These are phyloP conservation scores for Callosobruchus maculatus DNA, from an alignment of 2,888 invertebrate species.

Conservation along the genomic window DNA sequence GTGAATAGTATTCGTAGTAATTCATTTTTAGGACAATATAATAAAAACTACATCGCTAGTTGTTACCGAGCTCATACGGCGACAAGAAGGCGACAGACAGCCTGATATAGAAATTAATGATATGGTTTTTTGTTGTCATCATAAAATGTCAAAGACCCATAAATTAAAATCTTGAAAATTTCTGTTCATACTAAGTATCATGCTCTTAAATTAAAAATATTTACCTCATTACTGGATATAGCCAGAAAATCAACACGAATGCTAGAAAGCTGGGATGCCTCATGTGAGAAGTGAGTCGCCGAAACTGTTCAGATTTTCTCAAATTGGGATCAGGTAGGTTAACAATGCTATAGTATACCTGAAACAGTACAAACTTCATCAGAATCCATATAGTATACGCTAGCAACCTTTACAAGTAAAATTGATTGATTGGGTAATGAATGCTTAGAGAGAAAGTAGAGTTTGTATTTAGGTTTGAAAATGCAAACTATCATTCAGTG, in stretches of 20 bases:
- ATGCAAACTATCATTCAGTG: too few relatives aligned
- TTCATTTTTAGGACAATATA: background rate
- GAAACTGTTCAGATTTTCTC: slow-evolving; percentile 55
- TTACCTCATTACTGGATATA: slow-evolving; percentile 59
- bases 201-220: slow-evolving; percentile 11
- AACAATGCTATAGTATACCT: slow-evolving; percentile 56
- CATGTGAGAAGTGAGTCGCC: slow-evolving; percentile 55
- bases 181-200: too few relatives aligned
- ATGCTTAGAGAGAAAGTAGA: too few relatives aligned
- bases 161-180: background rate
- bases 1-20: too few relatives aligned
- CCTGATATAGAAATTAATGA: too few relatives aligned
- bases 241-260: slow-evolving; percentile 57
- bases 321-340: slow-evolving; percentile 52
- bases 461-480: too few relatives aligned
- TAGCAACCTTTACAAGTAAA: too few relatives aligned
- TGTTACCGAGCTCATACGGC: too few relatives aligned
- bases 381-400: slow-evolving; percentile 1
- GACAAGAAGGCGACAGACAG: too few relatives aligned
- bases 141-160: background rate
- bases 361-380: background rate
- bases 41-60: background rate
- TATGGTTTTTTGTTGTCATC: too few relatives aligned
- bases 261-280: slow-evolving; percentile 63
- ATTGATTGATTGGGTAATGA: too few relatives aligned